These are phyloP conservation scores for Dicyrtoma fusca DNA, from an alignment of 2,888 invertebrate genomes.

Conservation along the genomic window DNA sequence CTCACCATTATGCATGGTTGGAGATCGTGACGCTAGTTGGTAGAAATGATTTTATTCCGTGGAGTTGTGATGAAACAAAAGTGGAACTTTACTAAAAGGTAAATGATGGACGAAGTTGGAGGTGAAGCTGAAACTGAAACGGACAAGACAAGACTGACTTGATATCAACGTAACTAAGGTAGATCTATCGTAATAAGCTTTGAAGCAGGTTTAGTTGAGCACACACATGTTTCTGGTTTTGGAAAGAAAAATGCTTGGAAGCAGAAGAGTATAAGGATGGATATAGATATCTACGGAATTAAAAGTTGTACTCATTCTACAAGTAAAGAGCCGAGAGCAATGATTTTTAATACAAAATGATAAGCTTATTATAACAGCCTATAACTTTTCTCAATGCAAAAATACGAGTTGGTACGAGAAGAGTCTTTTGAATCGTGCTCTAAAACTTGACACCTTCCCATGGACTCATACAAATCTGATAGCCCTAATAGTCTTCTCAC, in stretches of 20 bases:
- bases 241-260: constrained; percentile 32
- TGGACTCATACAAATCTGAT: constrained; percentile 32
- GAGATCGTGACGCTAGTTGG: constrained; percentile 17
- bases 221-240: constrained; percentile 33
- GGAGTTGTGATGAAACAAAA: background rate
- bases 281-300: constrained; percentile 21
- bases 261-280: constrained; percentile 16
- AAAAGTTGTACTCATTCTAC: constrained; percentile 30
- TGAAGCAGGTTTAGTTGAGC: constrained; percentile 38
- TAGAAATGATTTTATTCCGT: constrained; percentile 12
- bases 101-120: constrained; percentile 14
- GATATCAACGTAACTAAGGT: constrained; percentile 31
- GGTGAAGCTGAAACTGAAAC: constrained; percentile 36
- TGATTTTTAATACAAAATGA: constrained; percentile 25
- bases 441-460: constrained; percentile 33
- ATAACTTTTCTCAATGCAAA: constrained; percentile 15
- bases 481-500: constrained; percentile 32
- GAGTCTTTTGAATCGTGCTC: constrained; percentile 13
- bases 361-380: constrained; percentile 25
- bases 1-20: constrained; percentile 38
- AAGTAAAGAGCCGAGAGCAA: constrained; percentile 22
- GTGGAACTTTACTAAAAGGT: constrained; percentile 13
- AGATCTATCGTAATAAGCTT: constrained; percentile 31
- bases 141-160: constrained; percentile 34
- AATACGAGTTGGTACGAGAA: background rate